A percentile compares a stretch with the other conserved stretches of the same genome.
Conservation (phyloP, 2,113 vertebrate species). For the Chauna torquata region DNA sequence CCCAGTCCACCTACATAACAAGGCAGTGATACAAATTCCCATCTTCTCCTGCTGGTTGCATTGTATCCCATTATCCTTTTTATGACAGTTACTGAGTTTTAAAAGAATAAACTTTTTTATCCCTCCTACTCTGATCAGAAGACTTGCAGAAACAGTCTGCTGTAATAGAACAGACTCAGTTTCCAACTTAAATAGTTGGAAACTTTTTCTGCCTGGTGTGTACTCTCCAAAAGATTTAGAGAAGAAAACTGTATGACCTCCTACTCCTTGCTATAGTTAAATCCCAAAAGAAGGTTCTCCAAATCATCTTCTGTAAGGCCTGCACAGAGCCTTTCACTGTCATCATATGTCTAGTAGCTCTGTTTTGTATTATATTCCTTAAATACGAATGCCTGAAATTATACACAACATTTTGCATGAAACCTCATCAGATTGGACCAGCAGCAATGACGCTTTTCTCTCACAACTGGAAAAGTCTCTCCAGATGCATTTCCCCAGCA, state of each 20-base stretch:
- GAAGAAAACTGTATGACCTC: background rate
- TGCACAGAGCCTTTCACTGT: background rate
- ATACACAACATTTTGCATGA: background rate
- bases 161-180: background rate
- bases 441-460: background rate
- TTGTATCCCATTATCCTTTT: background rate
- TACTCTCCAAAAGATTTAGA: background rate
- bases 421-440: background rate
- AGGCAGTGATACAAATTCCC: background rate
- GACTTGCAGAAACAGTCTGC: background rate
- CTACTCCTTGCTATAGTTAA: background rate
- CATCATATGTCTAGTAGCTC: background rate
- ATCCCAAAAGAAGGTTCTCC: background rate
- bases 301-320: background rate
- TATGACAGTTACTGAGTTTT: background rate
- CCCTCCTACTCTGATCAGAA: background rate
- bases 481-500: background rate
- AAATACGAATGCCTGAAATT: background rate
- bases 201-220: background rate
- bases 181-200: background rate
- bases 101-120: background rate
- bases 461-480: background rate
- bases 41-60: background rate
- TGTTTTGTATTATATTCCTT: background rate
- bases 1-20: background rate